phyloP scores from a whole-genome alignment of 2,113 vertebrate species.

The Vulpes lagopus region DNA sequence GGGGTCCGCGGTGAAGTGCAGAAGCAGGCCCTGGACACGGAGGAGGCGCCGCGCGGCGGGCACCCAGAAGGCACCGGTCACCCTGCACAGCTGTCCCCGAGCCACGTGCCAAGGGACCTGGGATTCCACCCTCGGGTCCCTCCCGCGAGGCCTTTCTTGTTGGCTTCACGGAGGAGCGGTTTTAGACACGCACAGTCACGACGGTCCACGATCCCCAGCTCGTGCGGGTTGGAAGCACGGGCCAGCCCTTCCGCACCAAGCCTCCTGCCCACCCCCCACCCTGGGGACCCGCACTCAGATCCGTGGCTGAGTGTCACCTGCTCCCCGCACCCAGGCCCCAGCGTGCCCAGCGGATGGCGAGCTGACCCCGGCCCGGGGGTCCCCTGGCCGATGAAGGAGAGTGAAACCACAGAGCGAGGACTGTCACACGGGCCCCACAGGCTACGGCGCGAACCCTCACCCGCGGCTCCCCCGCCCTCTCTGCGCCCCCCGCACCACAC shows the following conservation, averaged over 20 bases:
- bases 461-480: neutral
- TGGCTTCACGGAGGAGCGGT: neutral
- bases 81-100: neutral
- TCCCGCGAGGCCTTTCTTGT: neutral
- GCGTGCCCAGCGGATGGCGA: too few relatives aligned
- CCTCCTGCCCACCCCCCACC: fast-evolving
- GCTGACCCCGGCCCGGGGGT: neutral
- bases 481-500: neutral
- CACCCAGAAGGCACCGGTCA: fast-evolving
- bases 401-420: fast-evolving
- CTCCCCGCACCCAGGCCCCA: neutral
- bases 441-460: too few relatives aligned
- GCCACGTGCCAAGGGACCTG: neutral
- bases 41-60: fast-evolving
- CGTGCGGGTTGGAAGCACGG: fast-evolving
- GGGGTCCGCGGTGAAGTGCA: neutral
- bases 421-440: fast-evolving
- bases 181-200: fast-evolving
- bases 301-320: neutral
- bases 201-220: neutral
- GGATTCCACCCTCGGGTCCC: neutral
- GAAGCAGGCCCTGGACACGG: neutral
- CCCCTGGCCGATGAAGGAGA: neutral
- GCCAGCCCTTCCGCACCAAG: fast-evolving
- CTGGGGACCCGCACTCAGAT: neutral